Evolutionary conservation across 2,888 invertebrate genomes (phyloP).

Genomic region (Argynnis bischoffii): DNA sequence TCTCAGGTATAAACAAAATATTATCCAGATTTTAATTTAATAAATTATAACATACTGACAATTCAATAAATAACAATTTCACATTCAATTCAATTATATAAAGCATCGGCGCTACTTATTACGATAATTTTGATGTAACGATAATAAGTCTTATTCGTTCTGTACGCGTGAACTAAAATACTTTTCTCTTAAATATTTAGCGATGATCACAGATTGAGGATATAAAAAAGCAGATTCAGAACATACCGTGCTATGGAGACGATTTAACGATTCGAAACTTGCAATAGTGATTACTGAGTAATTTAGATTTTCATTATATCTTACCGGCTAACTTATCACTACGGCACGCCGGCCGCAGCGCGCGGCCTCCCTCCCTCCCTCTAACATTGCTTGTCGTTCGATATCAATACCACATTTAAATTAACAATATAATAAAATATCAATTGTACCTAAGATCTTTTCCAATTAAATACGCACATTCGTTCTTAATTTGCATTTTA

Average conservation of each 20-base stretch:
- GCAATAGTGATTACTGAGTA: conserved; percentile 80
- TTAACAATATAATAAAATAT: conserved; percentile 82
- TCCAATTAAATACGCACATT: conserved; percentile 76
- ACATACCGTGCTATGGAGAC: conserved; percentile 80
- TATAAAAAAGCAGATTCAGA: conserved; percentile 80
- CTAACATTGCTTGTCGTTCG: conserved; percentile 78
- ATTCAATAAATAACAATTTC: conserved; percentile 80
- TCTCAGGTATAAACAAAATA: conserved; percentile 79
- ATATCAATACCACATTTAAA: conserved; percentile 80
- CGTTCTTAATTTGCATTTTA: conserved; percentile 67
- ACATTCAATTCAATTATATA: conserved; percentile 69
- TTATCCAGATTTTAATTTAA: conserved; percentile 74
- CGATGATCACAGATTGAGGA: conserved; percentile 82
- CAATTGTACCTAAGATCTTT: conserved; percentile 82
- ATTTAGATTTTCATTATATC: conserved; percentile 79
- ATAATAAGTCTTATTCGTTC: conserved; percentile 58
- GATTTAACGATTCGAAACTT: conserved; percentile 78
- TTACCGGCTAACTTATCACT: conserved; percentile 78
- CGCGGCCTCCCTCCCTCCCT: conserved; percentile 66
- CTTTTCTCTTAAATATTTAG: conserved; percentile 75
- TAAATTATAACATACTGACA: conserved; percentile 78
- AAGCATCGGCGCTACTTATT: conserved; percentile 63
- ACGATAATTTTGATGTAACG: conserved; percentile 62
- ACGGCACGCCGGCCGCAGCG: conserved; percentile 70
- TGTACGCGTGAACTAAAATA: conserved; percentile 72